Conservation (phyloP, 2,888 invertebrate species). For the Drosophila greeni region DNA sequence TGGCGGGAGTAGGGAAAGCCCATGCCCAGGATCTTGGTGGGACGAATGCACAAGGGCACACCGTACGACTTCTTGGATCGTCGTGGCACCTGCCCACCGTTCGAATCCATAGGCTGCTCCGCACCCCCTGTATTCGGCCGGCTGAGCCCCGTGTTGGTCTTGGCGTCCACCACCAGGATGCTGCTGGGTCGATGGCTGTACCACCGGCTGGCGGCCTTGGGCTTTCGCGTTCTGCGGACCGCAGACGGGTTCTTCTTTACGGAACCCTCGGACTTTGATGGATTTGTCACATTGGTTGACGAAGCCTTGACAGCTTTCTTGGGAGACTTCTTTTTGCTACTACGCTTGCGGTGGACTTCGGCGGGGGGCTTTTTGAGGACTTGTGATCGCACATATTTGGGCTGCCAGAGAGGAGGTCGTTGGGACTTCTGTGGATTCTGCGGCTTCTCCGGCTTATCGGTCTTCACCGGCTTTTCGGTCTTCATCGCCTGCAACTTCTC, state of each 20-base stretch:
- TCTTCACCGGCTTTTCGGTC: neutral
- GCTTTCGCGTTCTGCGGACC: neutral
- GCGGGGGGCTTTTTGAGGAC: neutral
- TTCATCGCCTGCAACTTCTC: neutral
- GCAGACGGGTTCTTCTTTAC: neutral
- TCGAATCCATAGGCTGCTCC: neutral
- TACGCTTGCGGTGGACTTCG: neutral
- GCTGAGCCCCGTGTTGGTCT: neutral
- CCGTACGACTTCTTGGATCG: slow-evolving; percentile 3
- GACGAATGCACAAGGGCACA: slow-evolving; percentile 48
- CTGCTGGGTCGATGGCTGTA: neutral
- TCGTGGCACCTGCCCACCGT: neutral
- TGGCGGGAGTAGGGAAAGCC: slow-evolving; percentile 13
- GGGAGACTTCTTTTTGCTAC: neutral
- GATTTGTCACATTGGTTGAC: neutral
- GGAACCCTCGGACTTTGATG: too few relatives aligned
- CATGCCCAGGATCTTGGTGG: slow-evolving; percentile 44
- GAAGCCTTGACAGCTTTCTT: neutral
- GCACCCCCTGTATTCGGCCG: neutral
- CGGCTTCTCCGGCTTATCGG: neutral
- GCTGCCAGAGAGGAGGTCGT: neutral
- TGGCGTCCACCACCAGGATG: slow-evolving; percentile 30
- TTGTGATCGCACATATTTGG: too few relatives aligned
- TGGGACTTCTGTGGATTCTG: neutral
- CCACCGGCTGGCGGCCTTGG: neutral